phyloP scores from a whole-genome alignment of 2,113 vertebrate genomes.

The Tetrao urogallus region DNA sequence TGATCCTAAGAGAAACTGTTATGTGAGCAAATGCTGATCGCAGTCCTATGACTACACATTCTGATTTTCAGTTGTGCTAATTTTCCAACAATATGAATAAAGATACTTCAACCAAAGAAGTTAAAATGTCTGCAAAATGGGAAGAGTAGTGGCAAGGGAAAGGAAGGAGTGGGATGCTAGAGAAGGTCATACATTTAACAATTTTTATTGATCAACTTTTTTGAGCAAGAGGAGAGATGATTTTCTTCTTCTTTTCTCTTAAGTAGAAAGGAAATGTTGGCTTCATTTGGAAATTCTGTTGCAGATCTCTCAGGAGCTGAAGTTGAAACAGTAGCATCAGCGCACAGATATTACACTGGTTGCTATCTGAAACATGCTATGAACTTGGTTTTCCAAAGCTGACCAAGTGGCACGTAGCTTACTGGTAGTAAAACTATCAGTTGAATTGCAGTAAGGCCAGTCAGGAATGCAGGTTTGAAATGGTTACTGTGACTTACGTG shows the following conservation, averaged over 20 bases:
- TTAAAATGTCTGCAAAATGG: background rate
- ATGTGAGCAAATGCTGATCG: background rate
- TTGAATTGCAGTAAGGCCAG: background rate
- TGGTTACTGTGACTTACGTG: background rate
- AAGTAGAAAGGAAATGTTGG: background rate
- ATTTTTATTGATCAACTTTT: background rate
- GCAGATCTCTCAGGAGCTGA: background rate
- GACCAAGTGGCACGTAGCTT: background rate
- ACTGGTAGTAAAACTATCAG: background rate
- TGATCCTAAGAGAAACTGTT: background rate
- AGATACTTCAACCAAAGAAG: background rate
- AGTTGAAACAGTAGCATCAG: background rate
- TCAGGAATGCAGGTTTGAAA: background rate
- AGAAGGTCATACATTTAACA: background rate
- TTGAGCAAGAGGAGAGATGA: background rate
- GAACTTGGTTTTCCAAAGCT: background rate
- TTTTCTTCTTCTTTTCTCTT: background rate
- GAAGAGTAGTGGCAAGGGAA: background rate
- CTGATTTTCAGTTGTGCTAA: background rate
- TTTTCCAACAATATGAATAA: background rate
- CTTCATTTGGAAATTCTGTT: slow-evolving; percentile 41
- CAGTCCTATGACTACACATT: background rate
- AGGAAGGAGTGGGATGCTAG: background rate
- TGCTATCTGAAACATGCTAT: background rate
- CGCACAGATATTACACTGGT: background rate